A percentile compares a stretch with the other conserved stretches of the same genome.
These are phyloP conservation scores for Drosophila greeni DNA, from an alignment of 2,888 invertebrate species.

Conservation along the genomic window DNA sequence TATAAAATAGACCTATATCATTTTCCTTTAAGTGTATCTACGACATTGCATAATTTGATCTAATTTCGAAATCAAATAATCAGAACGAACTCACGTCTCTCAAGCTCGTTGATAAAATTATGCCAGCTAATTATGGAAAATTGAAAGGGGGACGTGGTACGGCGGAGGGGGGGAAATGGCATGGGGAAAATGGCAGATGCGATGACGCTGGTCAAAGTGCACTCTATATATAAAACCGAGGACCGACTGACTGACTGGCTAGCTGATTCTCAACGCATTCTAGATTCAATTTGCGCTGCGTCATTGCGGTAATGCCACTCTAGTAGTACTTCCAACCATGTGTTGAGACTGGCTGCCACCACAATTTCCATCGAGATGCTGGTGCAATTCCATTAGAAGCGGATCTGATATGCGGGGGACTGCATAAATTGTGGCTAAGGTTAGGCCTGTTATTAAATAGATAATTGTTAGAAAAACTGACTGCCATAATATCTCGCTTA, in stretches of 20 bases:
- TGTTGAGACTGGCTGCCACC: slow-evolving; percentile 16
- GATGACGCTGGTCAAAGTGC: slow-evolving; percentile 35
- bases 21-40: neutral
- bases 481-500: slow-evolving; percentile 17
- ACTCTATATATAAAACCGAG: slow-evolving; percentile 12
- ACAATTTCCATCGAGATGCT: slow-evolving; percentile 11
- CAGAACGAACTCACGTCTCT: slow-evolving; percentile 14
- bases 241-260: slow-evolving; percentile 15
- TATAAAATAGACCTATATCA: too few relatives aligned
- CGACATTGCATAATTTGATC: slow-evolving; percentile 50
- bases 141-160: slow-evolving; percentile 7
- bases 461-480: slow-evolving; percentile 23
- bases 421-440: slow-evolving; percentile 37
- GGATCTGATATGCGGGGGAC: slow-evolving; percentile 6
- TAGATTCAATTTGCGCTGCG: slow-evolving; percentile 58
- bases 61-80: slow-evolving; percentile 62
- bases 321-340: neutral
- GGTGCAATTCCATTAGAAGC: slow-evolving; percentile 18
- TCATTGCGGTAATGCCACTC: slow-evolving; percentile 61
- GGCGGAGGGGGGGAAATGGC: slow-evolving; percentile 1
- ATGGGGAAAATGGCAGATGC: slow-evolving; percentile 3
- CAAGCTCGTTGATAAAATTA: slow-evolving; percentile 47
- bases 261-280: slow-evolving; percentile 18
- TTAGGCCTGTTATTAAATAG: slow-evolving; percentile 35
- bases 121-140: slow-evolving; percentile 49